Conservation (phyloP, 2,888 invertebrate genomes). For the Archaeoteleia sp. region DNA sequence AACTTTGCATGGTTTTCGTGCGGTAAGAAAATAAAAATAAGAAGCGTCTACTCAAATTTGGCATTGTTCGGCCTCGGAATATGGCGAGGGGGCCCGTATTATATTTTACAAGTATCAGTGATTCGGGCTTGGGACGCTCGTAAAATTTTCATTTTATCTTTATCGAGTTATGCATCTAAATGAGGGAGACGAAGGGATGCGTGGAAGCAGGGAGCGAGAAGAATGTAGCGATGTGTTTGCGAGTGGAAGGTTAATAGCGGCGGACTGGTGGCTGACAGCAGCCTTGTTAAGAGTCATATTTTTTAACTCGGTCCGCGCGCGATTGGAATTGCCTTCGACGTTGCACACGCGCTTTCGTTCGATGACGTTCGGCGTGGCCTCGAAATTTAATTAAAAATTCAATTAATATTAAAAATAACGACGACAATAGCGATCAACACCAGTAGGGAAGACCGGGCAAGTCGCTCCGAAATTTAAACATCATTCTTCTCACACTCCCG, state of each 20-base stretch:
- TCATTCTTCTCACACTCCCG: no score
- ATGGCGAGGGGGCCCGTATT: slow-evolving; percentile 7
- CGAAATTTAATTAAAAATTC: slow-evolving; percentile 40
- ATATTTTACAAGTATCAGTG: slow-evolving; percentile 26
- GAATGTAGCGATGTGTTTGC: slow-evolving; percentile 26
- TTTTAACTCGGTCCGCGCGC: slow-evolving; percentile 19
- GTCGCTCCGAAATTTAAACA: no score
- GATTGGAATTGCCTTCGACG: slow-evolving; percentile 20
- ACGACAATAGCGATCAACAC: slow-evolving; percentile 35
- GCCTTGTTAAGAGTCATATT: slow-evolving; percentile 33
- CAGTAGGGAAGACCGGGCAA: slow-evolving; percentile 8
- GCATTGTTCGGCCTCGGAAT: slow-evolving; percentile 22
- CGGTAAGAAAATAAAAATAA: neutral
- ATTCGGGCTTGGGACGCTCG: slow-evolving; percentile 35
- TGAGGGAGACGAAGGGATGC: slow-evolving; percentile 45
- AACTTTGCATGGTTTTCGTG: neutral
- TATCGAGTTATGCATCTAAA: slow-evolving; percentile 49
- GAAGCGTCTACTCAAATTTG: slow-evolving; percentile 20
- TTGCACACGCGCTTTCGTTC: slow-evolving; percentile 15
- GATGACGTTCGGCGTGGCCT: slow-evolving; percentile 2
- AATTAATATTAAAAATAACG: slow-evolving; percentile 15
- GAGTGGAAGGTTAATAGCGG: slow-evolving; percentile 39
- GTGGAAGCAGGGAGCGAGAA: slow-evolving; percentile 23
- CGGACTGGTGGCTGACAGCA: slow-evolving; percentile 31
- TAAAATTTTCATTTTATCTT: slow-evolving; percentile 47